Conservation (phyloP, 2,113 vertebrate species). For the Callopanchax toddi region DNA sequence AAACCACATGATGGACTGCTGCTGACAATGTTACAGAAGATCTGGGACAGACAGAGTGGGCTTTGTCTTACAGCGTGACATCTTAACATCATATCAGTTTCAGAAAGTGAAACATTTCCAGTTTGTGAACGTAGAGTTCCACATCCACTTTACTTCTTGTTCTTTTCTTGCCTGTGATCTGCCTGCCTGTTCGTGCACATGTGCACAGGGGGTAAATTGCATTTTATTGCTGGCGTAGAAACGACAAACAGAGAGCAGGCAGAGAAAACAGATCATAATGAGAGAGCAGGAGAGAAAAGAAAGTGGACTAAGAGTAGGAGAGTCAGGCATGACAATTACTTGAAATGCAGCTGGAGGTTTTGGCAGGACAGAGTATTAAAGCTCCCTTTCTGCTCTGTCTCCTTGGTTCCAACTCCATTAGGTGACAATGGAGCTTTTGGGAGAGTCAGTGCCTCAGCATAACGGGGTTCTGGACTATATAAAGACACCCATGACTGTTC, state of each 20-base stretch:
- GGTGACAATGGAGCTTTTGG: conserved; percentile 71
- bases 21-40: conserved; percentile 30
- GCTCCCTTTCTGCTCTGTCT: conserved; percentile 55
- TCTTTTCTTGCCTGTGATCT: not conserved
- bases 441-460: conserved; percentile 60
- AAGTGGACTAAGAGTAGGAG: conserved; percentile 17
- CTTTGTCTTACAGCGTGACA: conserved; percentile 25
- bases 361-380: conserved; percentile 56
- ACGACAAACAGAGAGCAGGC: conserved; percentile 38
- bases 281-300: conserved; percentile 29
- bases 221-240: conserved; percentile 47
- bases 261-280: conserved; percentile 35
- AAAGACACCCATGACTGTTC: conserved; percentile 55
- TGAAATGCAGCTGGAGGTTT: conserved; percentile 68
- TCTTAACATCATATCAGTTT: conserved; percentile 5
- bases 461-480: conserved; percentile 55
- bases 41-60: conserved; percentile 2
- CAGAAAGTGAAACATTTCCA: not conserved
- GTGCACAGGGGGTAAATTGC: conserved; percentile 42
- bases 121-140: conserved; percentile 14
- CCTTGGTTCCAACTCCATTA: conserved; percentile 75
- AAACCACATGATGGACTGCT: conserved; percentile 26
- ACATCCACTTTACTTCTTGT: not conserved
- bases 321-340: conserved; percentile 37
- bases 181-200: conserved; percentile 24